These are phyloP conservation scores for Otis tarda DNA, from an alignment of 2,113 vertebrate genomes.

Conservation along the genomic window DNA sequence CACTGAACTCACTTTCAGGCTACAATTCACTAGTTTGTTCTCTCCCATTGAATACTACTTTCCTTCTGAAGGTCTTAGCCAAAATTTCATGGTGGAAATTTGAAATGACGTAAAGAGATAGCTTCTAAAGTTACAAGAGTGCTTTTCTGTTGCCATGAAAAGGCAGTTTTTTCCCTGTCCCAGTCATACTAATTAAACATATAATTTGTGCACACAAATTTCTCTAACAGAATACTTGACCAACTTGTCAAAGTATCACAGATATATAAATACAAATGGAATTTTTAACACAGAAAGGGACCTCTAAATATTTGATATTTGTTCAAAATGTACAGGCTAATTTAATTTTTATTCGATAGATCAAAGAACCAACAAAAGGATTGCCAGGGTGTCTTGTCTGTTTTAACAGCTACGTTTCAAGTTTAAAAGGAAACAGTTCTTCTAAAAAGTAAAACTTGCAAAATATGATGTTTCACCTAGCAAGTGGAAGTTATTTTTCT, in stretches of 20 bases:
- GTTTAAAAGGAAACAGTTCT: background rate
- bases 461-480: background rate
- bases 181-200: background rate
- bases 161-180: background rate
- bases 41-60: background rate
- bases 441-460: background rate
- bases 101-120: background rate
- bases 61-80: background rate
- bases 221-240: background rate
- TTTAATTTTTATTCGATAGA: background rate
- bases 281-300: background rate
- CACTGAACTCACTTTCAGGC: background rate
- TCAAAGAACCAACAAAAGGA: background rate
- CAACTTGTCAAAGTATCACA: background rate
- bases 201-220: background rate
- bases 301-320: background rate
- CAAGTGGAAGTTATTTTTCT: background rate
- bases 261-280: background rate
- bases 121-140: background rate
- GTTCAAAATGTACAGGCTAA: background rate
- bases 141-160: background rate
- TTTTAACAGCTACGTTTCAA: background rate
- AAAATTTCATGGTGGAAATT: background rate
- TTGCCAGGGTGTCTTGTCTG: background rate
- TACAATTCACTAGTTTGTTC: background rate